These are phyloP conservation scores for Drosophila mettleri DNA, from an alignment of 2,888 invertebrate species.

Conservation along the genomic window DNA sequence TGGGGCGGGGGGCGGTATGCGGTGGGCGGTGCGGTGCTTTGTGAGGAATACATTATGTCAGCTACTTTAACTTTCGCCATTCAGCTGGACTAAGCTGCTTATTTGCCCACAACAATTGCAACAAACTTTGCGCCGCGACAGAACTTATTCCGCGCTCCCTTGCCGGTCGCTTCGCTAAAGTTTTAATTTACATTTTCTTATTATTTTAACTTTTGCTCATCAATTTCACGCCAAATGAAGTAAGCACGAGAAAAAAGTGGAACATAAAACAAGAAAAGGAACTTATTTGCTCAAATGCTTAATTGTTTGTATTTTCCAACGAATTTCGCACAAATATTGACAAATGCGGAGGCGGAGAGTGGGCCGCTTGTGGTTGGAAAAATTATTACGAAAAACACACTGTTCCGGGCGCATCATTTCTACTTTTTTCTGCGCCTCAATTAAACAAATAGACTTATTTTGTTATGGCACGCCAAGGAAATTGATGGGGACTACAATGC, in stretches of 20 bases:
- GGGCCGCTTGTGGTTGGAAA: conserved; percentile 12
- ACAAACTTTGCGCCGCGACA: conserved; percentile 30
- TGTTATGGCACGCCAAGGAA: conserved; percentile 62
- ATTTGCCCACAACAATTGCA: conserved; percentile 33
- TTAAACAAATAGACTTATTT: conserved; percentile 78
- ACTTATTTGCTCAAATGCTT: conserved; percentile 73
- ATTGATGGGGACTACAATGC: conserved; percentile 62
- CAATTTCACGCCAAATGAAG: conserved; percentile 71
- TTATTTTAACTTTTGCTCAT: conserved; percentile 33
- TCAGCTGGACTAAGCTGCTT: conserved; percentile 25
- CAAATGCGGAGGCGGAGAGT: conserved; percentile 29
- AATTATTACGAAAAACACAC: conserved; percentile 41
- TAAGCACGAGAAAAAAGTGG: conserved; percentile 30
- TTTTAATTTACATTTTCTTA: conserved; percentile 22
- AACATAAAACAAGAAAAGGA: conserved; percentile 23
- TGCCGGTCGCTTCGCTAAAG: conserved; percentile 23
- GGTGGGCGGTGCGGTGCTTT: too few species aligned
- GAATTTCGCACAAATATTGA: conserved; percentile 74
- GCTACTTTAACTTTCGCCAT: neutral
- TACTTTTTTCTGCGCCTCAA: conserved; percentile 57
- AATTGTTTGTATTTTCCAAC: conserved; percentile 74
- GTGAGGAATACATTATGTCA: neutral
- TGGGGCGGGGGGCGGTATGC: too few species aligned
- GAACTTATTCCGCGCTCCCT: conserved; percentile 32
- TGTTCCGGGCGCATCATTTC: neutral